phyloP scores from a whole-genome alignment of 2,113 vertebrate genomes.

The Hassar affinis region DNA sequence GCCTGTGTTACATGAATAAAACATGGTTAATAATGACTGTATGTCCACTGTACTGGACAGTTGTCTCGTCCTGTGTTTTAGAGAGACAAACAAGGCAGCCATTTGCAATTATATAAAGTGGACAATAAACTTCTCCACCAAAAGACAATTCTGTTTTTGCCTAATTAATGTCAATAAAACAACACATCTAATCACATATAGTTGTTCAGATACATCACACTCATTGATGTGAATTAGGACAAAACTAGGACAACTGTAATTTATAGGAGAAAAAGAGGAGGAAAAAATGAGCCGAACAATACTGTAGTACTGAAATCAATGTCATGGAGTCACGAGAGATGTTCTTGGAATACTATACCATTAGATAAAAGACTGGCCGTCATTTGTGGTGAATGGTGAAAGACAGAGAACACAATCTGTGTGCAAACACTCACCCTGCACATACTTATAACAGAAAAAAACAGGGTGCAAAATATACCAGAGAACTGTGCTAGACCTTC shows the following conservation, averaged over 20 bases:
- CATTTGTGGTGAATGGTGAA: neutral
- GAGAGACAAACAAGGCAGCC: constrained; percentile 24
- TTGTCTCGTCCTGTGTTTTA: neutral
- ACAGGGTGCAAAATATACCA: too few species aligned
- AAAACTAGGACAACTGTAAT: neutral
- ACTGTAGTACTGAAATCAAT: neutral
- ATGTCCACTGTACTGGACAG: neutral
- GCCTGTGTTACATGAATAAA: constrained; percentile 33
- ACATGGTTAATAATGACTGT: constrained; percentile 24
- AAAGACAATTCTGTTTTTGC: neutral
- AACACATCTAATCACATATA: neutral
- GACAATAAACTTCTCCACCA: neutral
- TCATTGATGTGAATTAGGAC: neutral
- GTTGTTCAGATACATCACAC: neutral
- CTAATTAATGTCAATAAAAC: neutral
- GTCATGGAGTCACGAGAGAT: neutral
- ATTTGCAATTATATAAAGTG: neutral
- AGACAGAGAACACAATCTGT: neutral
- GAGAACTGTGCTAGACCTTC: too few species aligned
- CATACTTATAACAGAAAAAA: neutral
- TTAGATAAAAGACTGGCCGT: neutral
- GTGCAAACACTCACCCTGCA: neutral
- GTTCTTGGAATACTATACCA: neutral
- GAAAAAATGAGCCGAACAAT: too few species aligned
- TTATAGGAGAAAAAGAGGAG: too few species aligned